phyloP scores from a whole-genome alignment of 2,113 vertebrate genomes.

The Egretta garzetta region DNA sequence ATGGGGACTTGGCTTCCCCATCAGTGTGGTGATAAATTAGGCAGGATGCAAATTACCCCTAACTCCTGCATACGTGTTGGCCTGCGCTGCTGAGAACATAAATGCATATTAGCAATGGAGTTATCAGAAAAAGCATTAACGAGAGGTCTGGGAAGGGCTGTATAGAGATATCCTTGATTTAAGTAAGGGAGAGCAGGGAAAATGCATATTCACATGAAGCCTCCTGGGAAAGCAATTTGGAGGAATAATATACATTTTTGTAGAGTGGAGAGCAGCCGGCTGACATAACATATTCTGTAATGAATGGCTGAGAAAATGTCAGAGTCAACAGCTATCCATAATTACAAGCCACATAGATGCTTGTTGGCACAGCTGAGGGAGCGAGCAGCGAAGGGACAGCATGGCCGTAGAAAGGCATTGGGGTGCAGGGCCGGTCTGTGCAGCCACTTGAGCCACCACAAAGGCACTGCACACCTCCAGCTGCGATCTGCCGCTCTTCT shows the following conservation, averaged over 20 bases:
- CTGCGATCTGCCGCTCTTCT: neutral
- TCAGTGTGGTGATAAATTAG: neutral
- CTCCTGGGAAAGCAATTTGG: neutral
- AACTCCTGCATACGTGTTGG: neutral
- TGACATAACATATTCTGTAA: neutral
- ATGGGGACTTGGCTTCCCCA: neutral
- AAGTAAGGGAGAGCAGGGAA: neutral
- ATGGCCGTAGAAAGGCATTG: accelerated
- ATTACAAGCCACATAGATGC: neutral
- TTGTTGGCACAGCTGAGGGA: neutral
- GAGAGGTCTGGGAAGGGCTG: neutral
- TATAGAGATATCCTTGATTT: neutral
- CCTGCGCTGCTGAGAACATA: neutral
- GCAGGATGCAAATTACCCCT: neutral
- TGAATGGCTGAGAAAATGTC: neutral
- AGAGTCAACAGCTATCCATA: neutral
- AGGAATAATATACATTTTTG: neutral
- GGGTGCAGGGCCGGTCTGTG: neutral
- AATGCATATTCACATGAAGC: neutral
- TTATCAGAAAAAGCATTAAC: neutral
- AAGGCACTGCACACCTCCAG: neutral
- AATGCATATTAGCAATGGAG: neutral
- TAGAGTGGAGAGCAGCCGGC: neutral
- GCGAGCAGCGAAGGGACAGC: neutral
- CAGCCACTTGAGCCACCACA: neutral